Evolutionary conservation across 2,797 vertebrate species (phyloP).

Genomic region (Ceyx erithaca): DNA sequence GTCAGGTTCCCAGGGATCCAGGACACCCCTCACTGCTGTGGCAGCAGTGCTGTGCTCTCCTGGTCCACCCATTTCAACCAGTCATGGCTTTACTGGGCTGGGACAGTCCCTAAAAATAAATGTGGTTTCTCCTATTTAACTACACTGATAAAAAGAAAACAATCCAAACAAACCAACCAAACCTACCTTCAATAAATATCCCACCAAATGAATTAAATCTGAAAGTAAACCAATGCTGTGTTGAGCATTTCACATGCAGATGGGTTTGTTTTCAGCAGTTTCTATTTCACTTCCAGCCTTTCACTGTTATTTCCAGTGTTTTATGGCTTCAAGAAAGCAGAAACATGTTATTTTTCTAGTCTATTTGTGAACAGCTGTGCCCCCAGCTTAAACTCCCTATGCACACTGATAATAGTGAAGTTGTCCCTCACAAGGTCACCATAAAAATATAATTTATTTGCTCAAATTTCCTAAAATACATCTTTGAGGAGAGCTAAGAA

Average conservation of each 20-base stretch:
- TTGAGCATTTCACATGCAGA: not conserved
- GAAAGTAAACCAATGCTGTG: not conserved
- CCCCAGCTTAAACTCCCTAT: not conserved
- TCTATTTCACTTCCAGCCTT: not conserved
- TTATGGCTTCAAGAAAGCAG: not conserved
- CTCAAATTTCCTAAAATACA: not conserved
- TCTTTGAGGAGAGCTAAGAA: not conserved
- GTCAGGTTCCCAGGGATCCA: accelerated
- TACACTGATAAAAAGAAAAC: not conserved
- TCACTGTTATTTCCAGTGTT: not conserved
- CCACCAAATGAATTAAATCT: not conserved
- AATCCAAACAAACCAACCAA: accelerated
- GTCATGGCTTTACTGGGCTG: not conserved
- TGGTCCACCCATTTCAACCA: accelerated
- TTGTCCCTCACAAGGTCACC: not conserved
- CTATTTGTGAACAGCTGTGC: not conserved
- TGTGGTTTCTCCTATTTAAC: not conserved
- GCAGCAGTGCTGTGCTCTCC: not conserved
- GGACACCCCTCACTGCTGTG: not conserved
- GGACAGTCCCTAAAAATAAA: not conserved
- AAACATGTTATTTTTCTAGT: not conserved
- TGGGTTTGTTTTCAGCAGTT: not conserved
- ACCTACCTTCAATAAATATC: not conserved
- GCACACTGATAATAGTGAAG: not conserved
- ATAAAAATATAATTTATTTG: not conserved